Base-by-base conservation (phyloP, 2,113 vertebrate species). In the Microcebus ravelobensis region DNA sequence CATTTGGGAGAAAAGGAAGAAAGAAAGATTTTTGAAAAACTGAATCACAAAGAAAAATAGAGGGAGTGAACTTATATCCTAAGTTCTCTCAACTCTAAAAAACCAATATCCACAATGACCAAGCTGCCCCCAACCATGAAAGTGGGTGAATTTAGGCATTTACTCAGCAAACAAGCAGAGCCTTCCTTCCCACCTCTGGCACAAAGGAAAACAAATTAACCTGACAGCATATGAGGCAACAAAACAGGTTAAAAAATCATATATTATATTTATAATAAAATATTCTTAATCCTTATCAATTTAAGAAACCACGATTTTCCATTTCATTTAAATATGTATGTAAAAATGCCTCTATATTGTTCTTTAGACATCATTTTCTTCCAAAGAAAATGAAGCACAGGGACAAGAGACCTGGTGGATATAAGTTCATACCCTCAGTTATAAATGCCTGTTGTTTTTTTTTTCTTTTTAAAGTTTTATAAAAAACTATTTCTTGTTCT, bases 401-500 rank as follows among this genome's bases (percentile, higher is more conserved):
- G 97, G 96, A 98, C 97, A 98, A 98, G 98, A 98, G 98, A 98
- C 98, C 98, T 98, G 97, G 98, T 98, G 98, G 98, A 98, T 98
- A 98, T 97, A 98, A 98, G 98, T 98, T 98, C 97, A 98, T 97
- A 97, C 98, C 98, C 98, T 98, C 98, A 71, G 95, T 98, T 98
- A 98, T 95, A 98, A 98, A 98, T 96, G 97, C 98, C 89, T 98
- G 96, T 86, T 80, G 96, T 96, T 94, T 96, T 97, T 97, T 97
- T 97, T 95, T 97, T 91, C 45, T n/a, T 96, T 98, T 98, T 97
- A 84, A 81, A 67, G 57, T 96, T 98, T 98, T 98, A 98, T 99
- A 98, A 98, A 99, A 99, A 99, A 99, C 98, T 99, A 99, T 98
- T 98, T 99, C 97, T 98, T 98, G 96, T 98, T 99, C 98, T 98